phyloP scores from a whole-genome alignment of 1,140 invertebrate species.

The Planococcus citri region DNA sequence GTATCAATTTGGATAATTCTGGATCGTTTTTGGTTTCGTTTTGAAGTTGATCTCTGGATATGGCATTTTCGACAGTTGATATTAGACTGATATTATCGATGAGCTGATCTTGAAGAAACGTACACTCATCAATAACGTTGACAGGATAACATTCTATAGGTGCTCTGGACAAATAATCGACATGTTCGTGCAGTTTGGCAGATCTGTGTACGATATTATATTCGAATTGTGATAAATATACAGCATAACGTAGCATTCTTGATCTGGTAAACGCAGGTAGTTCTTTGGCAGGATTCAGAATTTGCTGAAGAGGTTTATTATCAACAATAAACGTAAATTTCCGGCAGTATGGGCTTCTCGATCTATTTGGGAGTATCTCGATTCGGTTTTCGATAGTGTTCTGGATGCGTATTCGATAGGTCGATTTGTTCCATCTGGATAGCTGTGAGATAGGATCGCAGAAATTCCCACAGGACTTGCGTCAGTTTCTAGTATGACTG shows the following conservation, averaged over 20 bases:
- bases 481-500: too few species aligned
- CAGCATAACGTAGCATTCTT: constrained; percentile 32
- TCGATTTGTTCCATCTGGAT: constrained; percentile 32
- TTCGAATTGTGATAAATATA: constrained; percentile 32
- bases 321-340: too few species aligned
- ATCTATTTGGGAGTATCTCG: constrained; percentile 36
- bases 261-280: constrained; percentile 29
- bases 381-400: constrained; percentile 34
- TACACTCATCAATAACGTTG: too few species aligned
- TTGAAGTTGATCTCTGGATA: too few species aligned
- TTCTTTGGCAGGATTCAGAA: constrained; percentile 34
- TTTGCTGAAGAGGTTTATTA: too few species aligned
- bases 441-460: constrained; percentile 35
- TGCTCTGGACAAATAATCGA: constrained; percentile 31
- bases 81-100: too few species aligned
- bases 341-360: constrained; percentile 39
- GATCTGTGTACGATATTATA: constrained; percentile 32
- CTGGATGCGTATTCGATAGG: constrained; percentile 37
- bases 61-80: too few species aligned
- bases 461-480: constrained; percentile 38
- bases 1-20: too few species aligned
- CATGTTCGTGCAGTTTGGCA: constrained; percentile 27
- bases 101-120: too few species aligned
- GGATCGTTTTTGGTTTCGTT: too few species aligned
- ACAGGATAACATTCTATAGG: neutral